phyloP scores from a whole-genome alignment of 2,888 invertebrate species.

The Palloptera scutellata region DNA sequence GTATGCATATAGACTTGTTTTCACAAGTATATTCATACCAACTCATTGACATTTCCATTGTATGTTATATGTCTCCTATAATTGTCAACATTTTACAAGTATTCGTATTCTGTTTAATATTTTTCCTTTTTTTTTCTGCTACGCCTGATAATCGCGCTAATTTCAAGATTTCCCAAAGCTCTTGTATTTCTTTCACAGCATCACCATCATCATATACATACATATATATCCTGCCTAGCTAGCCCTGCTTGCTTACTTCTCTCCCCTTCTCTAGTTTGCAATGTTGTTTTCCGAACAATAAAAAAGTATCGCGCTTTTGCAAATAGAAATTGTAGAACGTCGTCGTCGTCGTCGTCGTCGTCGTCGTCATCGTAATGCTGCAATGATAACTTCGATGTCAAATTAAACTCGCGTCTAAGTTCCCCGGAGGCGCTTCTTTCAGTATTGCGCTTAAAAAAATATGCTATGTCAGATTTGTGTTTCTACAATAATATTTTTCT shows the following conservation, averaged over 20 bases:
- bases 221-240: background rate
- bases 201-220: background rate
- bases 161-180: constrained; percentile 62
- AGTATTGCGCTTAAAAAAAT: background rate
- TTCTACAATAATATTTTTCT: background rate
- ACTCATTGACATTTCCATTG: constrained; percentile 33
- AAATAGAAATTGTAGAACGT: constrained; percentile 29
- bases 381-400: constrained; percentile 44
- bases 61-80: constrained; percentile 32
- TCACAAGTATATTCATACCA: background rate
- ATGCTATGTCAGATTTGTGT: constrained; percentile 9
- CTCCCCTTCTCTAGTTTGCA: constrained; percentile 3
- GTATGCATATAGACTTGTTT: no score
- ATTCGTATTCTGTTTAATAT: constrained; percentile 20
- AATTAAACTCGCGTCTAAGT: constrained; percentile 43
- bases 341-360: background rate
- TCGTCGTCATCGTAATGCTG: constrained; percentile 10
- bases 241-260: background rate
- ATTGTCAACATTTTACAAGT: constrained; percentile 33
- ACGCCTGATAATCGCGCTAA: constrained; percentile 61
- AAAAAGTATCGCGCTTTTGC: constrained; percentile 31
- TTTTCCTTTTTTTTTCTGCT: constrained; percentile 28
- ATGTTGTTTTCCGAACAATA: constrained; percentile 32
- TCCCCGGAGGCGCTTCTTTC: constrained; percentile 49
- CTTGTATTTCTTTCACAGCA: constrained; percentile 37